A percentile compares a stretch with the other conserved stretches of the same genome.
Evolutionary conservation across 2,113 vertebrate genomes (phyloP).

Genomic region (Mustelus asterias): DNA sequence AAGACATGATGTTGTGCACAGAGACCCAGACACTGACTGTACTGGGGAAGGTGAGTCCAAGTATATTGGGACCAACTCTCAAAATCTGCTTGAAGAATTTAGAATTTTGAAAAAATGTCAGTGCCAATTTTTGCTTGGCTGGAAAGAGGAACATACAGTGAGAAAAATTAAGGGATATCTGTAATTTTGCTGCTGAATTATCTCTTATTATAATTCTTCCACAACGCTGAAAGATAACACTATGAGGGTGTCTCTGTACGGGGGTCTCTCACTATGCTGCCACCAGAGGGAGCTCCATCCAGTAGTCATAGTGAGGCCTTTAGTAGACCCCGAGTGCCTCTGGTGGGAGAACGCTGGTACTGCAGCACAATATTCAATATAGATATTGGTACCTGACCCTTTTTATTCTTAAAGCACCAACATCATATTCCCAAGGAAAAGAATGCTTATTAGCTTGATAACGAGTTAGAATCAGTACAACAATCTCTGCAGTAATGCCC

Average conservation of each 20-base stretch:
- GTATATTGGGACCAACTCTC: not conserved
- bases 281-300: not conserved
- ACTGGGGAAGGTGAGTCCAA: not conserved
- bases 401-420: not conserved
- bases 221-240: not conserved
- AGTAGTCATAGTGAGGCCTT: not conserved
- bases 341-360: not conserved
- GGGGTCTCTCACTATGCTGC: not conserved
- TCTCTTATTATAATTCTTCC: not conserved
- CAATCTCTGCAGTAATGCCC: not conserved
- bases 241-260: too few relatives aligned
- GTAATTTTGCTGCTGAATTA: not conserved
- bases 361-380: not conserved
- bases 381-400: not conserved
- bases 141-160: not conserved
- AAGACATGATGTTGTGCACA: not conserved
- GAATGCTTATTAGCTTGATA: not conserved
- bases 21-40: not conserved
- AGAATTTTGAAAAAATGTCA: not conserved
- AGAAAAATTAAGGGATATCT: not conserved
- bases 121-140: not conserved
- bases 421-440: not conserved
- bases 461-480: not conserved
- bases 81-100: not conserved
- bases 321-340: not conserved